Base-by-base conservation (phyloP, 2,113 vertebrate genomes). In the Lethenteron camtschaticum region DNA sequence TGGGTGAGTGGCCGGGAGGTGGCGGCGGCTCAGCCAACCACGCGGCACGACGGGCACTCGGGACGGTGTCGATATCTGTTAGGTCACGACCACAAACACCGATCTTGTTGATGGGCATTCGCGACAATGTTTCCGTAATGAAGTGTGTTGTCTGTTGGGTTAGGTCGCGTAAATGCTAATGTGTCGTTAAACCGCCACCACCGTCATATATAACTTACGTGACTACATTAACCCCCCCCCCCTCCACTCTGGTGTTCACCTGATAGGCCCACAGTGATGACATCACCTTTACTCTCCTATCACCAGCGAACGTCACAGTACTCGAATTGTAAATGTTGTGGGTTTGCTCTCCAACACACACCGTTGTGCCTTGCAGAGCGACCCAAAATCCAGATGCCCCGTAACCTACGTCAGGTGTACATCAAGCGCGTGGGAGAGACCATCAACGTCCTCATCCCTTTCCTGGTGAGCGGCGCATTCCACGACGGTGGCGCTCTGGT, bases 301-400 rank as follows among this genome's bases (percentile, higher is more conserved):
- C 18, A 18, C 9, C 56, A 56, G 63, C 24, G n/a, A 14, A 63
- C 14, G 24, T 68, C 63, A 16, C n/a, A 16, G 24, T n/a, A 9
- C 9, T n/a, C 20, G 9, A n/a, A 20, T n/a, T 66, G 14, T 66
- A 10, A 66, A 66, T 66, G 20, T 14, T 20, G 56, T 69, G 20
- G 13, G 12, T 18, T 69, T 10, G 60, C 13, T 70, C 11, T 57
- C 57, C 56, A 41, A 41, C 41, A 41, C 1, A 57, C 1, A 57
- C 16, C 16, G 12, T 18, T 55, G 70, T 71, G 12, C 76, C 57
- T n/a, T 56, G 55, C 78, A 92, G 89, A 92, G 72, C 76, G 80
- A n/a, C 89, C 89, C 69, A 88, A 85, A 82, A 89, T 92, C 75
- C 85, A 84, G 14, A 73, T 92, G 9, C 89, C 89, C 4, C 86